Evolutionary conservation across 1,140 invertebrate species (phyloP).

Genomic region (Mizuhopecten yessoensis): DNA sequence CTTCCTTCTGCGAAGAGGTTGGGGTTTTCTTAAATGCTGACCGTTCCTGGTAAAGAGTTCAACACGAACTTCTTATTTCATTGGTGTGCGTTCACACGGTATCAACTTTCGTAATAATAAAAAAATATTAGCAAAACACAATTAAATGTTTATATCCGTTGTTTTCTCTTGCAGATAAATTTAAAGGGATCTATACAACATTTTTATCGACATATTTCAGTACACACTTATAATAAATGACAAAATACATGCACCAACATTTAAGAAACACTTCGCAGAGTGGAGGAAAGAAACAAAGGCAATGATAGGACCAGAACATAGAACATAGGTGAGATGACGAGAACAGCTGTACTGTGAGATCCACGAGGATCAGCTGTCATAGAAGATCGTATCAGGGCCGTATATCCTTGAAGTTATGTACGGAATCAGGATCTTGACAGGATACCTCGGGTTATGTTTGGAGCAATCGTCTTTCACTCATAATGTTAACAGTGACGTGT

Average conservation of each 20-base stretch:
- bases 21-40: not conserved
- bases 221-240: not conserved
- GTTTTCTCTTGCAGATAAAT: not conserved
- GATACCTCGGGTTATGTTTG: not conserved
- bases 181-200: not conserved
- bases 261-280: not conserved
- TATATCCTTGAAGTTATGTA: slow-evolving; percentile 16
- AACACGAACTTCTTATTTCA: too few relatives aligned
- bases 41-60: too few relatives aligned
- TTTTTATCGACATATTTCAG: not conserved
- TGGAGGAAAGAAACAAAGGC: not conserved
- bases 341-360: not conserved
- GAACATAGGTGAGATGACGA: not conserved
- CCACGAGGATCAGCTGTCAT: not conserved
- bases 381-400: not conserved
- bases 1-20: too few relatives aligned
- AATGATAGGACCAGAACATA: not conserved
- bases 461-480: not conserved
- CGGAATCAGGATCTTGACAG: not conserved
- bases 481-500: not conserved
- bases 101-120: too few relatives aligned
- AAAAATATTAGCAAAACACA: too few relatives aligned
- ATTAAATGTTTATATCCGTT: too few relatives aligned
- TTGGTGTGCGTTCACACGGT: too few relatives aligned
- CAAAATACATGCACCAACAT: not conserved